phyloP scores from a whole-genome alignment of 2,113 vertebrate species.

The Ochotona curzoniae region DNA sequence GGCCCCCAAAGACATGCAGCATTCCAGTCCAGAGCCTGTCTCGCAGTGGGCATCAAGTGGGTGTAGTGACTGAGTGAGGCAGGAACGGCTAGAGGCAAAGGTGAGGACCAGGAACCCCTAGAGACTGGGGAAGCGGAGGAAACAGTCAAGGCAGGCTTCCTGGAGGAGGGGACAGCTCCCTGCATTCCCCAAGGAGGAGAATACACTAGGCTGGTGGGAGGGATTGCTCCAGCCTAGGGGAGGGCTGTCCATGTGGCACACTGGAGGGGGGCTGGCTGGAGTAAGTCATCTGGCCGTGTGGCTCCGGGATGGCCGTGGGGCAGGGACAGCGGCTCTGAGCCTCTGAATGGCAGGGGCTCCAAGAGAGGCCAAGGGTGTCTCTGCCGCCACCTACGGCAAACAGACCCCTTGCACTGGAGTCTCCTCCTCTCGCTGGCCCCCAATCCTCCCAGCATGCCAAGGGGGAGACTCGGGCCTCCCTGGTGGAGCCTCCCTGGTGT shows the following conservation, averaged over 20 bases:
- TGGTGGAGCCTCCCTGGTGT: too few species aligned
- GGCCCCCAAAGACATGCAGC: background rate
- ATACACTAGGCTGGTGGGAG: background rate
- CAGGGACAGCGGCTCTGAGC: background rate
- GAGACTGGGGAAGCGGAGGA: background rate
- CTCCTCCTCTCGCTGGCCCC: background rate
- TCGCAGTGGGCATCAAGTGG: background rate
- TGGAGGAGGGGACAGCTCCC: background rate
- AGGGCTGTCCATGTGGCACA: background rate
- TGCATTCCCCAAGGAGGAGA: background rate
- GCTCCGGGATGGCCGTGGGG: accelerated
- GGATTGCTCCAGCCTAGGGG: accelerated
- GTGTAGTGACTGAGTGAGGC: background rate
- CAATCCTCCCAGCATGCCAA: background rate
- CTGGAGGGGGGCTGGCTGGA: background rate
- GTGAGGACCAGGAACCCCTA: too few species aligned
- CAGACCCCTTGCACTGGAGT: too few species aligned
- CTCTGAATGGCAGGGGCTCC: accelerated
- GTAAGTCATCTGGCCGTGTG: accelerated
- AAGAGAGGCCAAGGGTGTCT: background rate
- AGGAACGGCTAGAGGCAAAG: background rate
- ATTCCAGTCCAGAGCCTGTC: background rate
- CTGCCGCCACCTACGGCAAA: background rate
- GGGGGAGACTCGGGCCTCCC: background rate
- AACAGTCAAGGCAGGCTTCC: constrained; percentile 30